phyloP scores from a whole-genome alignment of 2,113 vertebrate species.

The Scytalopus superciliaris region DNA sequence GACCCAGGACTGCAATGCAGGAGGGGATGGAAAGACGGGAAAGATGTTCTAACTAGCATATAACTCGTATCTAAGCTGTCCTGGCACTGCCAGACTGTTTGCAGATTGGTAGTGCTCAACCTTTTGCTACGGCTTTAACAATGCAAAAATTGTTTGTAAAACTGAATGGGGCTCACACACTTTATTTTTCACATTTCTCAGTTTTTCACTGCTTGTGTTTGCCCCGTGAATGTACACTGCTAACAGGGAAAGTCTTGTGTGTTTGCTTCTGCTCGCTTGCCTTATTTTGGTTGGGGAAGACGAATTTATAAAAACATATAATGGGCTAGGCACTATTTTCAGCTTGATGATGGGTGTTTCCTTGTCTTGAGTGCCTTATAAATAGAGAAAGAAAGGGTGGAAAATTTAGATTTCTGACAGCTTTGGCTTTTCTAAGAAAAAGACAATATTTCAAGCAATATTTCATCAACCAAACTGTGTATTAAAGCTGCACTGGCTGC shows the following conservation, averaged over 20 bases:
- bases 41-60: not conserved
- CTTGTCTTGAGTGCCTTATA: not conserved
- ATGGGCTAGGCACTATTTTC: not conserved
- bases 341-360: not conserved
- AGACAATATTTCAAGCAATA: not conserved
- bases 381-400: not conserved
- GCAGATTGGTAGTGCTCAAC: too few relatives aligned
- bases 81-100: not conserved
- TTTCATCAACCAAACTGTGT: not conserved
- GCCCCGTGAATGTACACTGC: not conserved
- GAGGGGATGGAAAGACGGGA: not conserved
- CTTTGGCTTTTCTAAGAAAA: constrained; percentile 14
- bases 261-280: not conserved
- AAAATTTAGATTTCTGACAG: not conserved
- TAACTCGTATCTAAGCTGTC: not conserved
- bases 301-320: not conserved
- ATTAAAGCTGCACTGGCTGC: not conserved
- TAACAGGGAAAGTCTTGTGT: not conserved
- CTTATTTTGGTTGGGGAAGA: not conserved
- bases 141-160: not conserved
- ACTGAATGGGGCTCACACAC: not conserved
- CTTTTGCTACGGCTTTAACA: not conserved
- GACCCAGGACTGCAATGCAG: not conserved
- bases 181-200: not conserved
- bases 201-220: not conserved